These are phyloP conservation scores for Planococcus citri DNA, from an alignment of 1,140 invertebrate species.

Conservation along the genomic window DNA sequence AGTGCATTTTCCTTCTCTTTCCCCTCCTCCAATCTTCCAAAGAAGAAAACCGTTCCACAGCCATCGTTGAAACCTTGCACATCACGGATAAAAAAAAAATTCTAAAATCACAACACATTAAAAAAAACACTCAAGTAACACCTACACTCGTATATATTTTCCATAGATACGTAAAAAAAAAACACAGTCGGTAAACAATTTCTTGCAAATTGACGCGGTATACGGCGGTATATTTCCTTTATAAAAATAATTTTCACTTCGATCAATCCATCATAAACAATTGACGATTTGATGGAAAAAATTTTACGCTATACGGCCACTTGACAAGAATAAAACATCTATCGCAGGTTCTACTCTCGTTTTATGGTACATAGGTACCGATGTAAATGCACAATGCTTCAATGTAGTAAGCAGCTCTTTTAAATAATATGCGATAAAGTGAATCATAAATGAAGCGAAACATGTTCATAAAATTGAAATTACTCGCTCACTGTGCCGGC, in stretches of 20 bases:
- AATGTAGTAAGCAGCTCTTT: neutral
- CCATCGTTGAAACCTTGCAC: too few species aligned
- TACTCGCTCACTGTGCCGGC: neutral
- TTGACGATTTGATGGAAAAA: neutral
- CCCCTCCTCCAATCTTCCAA: too few species aligned
- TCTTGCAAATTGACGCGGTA: neutral
- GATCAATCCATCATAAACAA: neutral
- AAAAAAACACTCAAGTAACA: too few species aligned
- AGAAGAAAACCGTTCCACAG: too few species aligned
- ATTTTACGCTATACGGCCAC: neutral
- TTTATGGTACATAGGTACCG: neutral
- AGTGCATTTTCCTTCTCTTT: too few species aligned
- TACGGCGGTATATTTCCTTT: neutral
- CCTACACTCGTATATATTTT: too few species aligned
- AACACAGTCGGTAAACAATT: too few species aligned
- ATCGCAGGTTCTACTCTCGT: neutral
- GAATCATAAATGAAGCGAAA: constrained; percentile 1
- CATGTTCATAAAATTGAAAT: neutral
- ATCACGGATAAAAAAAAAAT: too few species aligned
- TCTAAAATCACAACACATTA: too few species aligned
- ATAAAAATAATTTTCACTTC: neutral
- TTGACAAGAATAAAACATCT: neutral
- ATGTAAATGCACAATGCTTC: neutral
- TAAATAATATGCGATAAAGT: neutral
- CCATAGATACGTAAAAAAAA: too few species aligned